Evolutionary conservation across 2,113 vertebrate genomes (phyloP).

Genomic region (Gnathonemus longibarbis): DNA sequence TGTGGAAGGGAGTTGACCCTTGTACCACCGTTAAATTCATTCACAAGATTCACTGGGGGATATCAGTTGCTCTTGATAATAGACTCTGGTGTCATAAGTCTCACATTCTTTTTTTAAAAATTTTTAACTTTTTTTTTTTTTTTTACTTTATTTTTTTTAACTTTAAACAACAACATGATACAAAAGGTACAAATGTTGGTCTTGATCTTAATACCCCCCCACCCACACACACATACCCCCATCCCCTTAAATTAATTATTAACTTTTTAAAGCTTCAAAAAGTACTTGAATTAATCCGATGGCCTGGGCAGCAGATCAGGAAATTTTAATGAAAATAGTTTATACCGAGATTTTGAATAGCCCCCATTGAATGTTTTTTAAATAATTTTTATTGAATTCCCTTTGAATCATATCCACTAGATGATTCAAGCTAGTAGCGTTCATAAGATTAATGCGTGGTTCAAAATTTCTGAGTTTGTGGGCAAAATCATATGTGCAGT

Average conservation of each 20-base stretch:
- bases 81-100: constrained; percentile 42
- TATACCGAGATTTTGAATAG: neutral
- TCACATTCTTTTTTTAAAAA: constrained; percentile 26
- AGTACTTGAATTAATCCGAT: constrained; percentile 34
- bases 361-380: neutral
- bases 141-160: too few relatives aligned
- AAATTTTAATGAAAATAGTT: neutral
- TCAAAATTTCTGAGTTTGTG: neutral
- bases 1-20: constrained; percentile 51
- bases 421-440: neutral
- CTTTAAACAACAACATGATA: too few relatives aligned
- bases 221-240: too few relatives aligned
- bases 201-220: too few relatives aligned
- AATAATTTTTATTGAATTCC: neutral
- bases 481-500: neutral
- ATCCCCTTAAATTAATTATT: too few relatives aligned
- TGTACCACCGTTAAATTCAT: constrained; percentile 31
- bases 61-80: constrained; percentile 47
- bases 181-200: too few relatives aligned
- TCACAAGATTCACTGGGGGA: constrained; percentile 26
- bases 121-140: neutral
- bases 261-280: neutral
- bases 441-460: neutral
- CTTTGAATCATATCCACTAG: neutral
- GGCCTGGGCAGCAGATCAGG: constrained; percentile 30